Conservation (phyloP, 2,797 vertebrate species). For the Hemibagrus guttatus region DNA sequence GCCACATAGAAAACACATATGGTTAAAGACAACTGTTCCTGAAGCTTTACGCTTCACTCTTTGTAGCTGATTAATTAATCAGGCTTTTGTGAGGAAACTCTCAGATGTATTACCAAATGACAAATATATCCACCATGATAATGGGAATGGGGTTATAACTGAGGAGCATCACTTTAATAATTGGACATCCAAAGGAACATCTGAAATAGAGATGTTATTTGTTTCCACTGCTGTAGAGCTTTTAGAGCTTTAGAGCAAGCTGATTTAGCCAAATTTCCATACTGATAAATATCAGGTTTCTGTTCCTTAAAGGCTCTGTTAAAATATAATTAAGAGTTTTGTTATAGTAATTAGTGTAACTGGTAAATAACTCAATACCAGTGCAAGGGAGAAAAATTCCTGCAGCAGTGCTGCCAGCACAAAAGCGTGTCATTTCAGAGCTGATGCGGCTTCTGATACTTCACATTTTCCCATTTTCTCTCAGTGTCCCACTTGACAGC, state of each 20-base stretch:
- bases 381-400: not conserved
- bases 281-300: not conserved
- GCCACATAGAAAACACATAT: not conserved
- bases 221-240: not conserved
- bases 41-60: not conserved
- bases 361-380: not conserved
- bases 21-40: not conserved
- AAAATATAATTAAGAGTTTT: not conserved
- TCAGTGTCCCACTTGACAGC: not conserved
- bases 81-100: not conserved
- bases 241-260: not conserved
- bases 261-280: not conserved
- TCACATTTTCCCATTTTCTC: conserved; percentile 22
- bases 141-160: not conserved
- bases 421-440: not conserved
- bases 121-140: not conserved
- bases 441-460: not conserved
- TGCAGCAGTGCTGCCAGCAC: not conserved
- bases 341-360: not conserved
- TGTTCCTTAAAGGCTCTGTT: not conserved
- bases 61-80: not conserved
- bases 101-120: not conserved
- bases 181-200: not conserved
- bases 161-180: not conserved
- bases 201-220: not conserved